These are phyloP conservation scores for Archips xylosteana DNA, from an alignment of 2,888 invertebrate species.

Conservation along the genomic window DNA sequence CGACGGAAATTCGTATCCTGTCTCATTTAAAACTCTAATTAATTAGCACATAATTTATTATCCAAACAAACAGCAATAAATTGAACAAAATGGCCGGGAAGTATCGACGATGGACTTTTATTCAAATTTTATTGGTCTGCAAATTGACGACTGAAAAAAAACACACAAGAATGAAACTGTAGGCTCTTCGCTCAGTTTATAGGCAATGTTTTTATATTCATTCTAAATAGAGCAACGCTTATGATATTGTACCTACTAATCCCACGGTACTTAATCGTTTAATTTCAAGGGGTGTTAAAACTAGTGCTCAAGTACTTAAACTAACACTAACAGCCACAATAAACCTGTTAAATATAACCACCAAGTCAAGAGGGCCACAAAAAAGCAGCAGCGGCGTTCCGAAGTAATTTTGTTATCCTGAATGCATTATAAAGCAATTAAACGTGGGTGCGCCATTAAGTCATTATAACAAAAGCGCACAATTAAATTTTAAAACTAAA, in stretches of 20 bases:
- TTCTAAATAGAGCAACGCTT: background rate
- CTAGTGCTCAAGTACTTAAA: conserved; percentile 19
- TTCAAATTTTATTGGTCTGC: conserved; percentile 32
- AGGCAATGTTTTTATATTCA: conserved; percentile 3
- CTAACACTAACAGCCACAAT: conserved; percentile 21
- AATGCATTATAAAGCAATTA: conserved; percentile 41
- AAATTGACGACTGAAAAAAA: conserved; percentile 26
- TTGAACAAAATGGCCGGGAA: conserved; percentile 24
- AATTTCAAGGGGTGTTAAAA: conserved; percentile 14
- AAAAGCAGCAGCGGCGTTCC: conserved; percentile 43
- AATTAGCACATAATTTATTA: conserved; percentile 42
- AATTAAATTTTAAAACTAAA: conserved; percentile 73
- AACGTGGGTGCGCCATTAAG: conserved; percentile 66
- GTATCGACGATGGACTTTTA: conserved; percentile 26
- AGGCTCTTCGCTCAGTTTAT: background rate
- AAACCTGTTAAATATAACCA: conserved; percentile 19
- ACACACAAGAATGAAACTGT: background rate
- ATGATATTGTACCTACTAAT: background rate
- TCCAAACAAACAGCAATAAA: conserved; percentile 37
- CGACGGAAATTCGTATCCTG: conserved; percentile 28
- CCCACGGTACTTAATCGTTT: conserved; percentile 14
- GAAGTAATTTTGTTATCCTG: conserved; percentile 60
- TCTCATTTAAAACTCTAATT: conserved; percentile 30
- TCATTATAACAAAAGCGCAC: conserved; percentile 69
- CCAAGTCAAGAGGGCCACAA: conserved; percentile 9